Evolutionary conservation across 2,797 vertebrate genomes (phyloP).

Genomic region (Agapornis canus): DNA sequence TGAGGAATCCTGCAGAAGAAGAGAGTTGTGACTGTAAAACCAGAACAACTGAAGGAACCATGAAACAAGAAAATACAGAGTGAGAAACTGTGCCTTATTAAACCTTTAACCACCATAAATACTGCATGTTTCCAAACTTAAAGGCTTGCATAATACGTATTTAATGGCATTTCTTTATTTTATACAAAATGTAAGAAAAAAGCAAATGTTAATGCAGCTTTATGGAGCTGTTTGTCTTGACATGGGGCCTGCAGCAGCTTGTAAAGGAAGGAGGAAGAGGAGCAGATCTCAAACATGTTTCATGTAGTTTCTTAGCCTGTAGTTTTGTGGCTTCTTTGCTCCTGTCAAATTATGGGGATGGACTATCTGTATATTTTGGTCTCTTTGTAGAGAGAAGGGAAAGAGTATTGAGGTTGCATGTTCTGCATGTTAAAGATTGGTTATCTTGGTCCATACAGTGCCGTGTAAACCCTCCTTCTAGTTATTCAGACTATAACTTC

Average conservation of each 20-base stretch:
- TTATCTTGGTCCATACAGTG: background rate
- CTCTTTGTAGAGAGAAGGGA: background rate
- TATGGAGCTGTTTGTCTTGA: background rate
- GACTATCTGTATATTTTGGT: background rate
- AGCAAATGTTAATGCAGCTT: background rate
- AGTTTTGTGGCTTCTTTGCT: background rate
- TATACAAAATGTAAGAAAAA: background rate
- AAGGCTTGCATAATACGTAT: background rate
- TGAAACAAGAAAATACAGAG: background rate
- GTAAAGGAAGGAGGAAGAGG: background rate
- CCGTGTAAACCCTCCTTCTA: background rate
- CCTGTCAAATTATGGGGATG: background rate
- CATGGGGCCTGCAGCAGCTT: background rate
- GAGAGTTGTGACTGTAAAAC: background rate
- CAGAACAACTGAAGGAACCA: background rate
- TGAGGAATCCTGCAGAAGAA: background rate
- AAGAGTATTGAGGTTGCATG: background rate
- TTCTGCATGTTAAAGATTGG: background rate
- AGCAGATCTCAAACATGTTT: background rate
- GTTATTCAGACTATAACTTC: background rate
- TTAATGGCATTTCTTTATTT: background rate
- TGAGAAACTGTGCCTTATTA: background rate
- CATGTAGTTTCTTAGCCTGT: background rate
- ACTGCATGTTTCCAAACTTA: background rate
- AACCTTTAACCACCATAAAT: background rate